phyloP scores from a whole-genome alignment of 2,888 invertebrate species.

The Portevinia maculata region DNA sequence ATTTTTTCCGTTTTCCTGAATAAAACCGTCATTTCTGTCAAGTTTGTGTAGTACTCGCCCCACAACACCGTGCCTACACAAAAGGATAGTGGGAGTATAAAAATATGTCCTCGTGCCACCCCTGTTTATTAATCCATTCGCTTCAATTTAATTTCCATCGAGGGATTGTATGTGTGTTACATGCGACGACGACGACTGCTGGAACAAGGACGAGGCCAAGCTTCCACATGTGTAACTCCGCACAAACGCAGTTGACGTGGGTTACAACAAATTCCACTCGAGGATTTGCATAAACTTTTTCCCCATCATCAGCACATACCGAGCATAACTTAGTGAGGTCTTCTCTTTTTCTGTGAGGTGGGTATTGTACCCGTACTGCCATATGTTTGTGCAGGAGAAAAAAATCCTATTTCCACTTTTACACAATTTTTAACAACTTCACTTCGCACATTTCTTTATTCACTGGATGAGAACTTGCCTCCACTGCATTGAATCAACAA shows the following conservation, averaged over 20 bases:
- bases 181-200: constrained; percentile 17
- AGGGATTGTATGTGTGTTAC: constrained; percentile 50
- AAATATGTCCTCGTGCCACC: constrained; percentile 48
- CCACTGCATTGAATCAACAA: constrained; percentile 57
- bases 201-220: constrained; percentile 61
- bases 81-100: constrained; percentile 32
- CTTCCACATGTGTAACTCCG: constrained; percentile 35
- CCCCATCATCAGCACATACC: constrained; percentile 49
- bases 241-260: constrained; percentile 30
- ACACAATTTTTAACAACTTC: constrained; percentile 51
- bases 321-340: constrained; percentile 9
- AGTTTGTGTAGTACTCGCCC: constrained; percentile 11
- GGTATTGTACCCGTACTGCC: constrained; percentile 2
- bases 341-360: constrained; percentile 3
- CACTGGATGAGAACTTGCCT: constrained; percentile 3
- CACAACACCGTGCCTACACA: neutral
- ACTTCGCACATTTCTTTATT: constrained; percentile 49
- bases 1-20: neutral
- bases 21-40: constrained; percentile 35
- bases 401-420: constrained; percentile 9
- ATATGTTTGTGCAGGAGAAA: constrained; percentile 9
- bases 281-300: constrained; percentile 64
- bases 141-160: constrained; percentile 70
- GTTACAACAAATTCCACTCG: constrained; percentile 53
- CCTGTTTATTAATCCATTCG: constrained; percentile 72